Evolutionary conservation across 2,888 invertebrate species (phyloP), one percentile per base, ranked within the genome.

Genomic region (Phymatocera aterrima): DNA sequence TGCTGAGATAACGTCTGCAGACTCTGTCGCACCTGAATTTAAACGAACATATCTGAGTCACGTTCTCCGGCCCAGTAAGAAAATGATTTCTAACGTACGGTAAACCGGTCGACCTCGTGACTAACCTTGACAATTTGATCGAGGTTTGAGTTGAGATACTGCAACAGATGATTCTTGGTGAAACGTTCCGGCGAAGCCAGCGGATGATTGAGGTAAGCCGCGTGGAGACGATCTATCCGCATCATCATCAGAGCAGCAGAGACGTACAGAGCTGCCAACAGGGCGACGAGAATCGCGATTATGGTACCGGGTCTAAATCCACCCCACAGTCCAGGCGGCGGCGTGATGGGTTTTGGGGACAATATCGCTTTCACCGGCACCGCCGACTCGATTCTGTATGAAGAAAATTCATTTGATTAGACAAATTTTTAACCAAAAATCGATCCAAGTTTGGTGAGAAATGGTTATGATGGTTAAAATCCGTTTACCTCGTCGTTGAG

Each of bases 51-150:
- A 46, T 15, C 12, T n/a, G n/a, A n/a, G n/a, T n/a, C n/a, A n/a
- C n/a, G n/a, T n/a, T n/a, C n/a, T n/a, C n/a, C n/a, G n/a, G n/a
- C n/a, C n/a, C n/a, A n/a, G n/a, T n/a, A n/a, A n/a, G n/a, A n/a
- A n/a, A n/a, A n/a, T n/a, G n/a, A 12, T 3, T 28, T 34, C 5
- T 77, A n/a, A 46, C n/a, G 57, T 51, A 37, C 34, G 12, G 24
- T 18, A 18, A n/a, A 21, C 18, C 31, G 2, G 10, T n/a, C 18
- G n/a, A 8, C 34, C 28, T 8, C 24, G 1, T n/a, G 3, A 80
- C 86, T 88, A 90, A 95, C 96, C 94, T 95, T 96, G 80, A 95
- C 94, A 85, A 97, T 95, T 91, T 96, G 94, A 90, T 96, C 93
- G 84, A 96, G 92, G 92, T 96, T 96, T 82, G 94, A 93, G 86